These are phyloP conservation scores for Leucoraja erinaceus DNA, from an alignment of 2,113 vertebrate species.

Conservation along the genomic window DNA sequence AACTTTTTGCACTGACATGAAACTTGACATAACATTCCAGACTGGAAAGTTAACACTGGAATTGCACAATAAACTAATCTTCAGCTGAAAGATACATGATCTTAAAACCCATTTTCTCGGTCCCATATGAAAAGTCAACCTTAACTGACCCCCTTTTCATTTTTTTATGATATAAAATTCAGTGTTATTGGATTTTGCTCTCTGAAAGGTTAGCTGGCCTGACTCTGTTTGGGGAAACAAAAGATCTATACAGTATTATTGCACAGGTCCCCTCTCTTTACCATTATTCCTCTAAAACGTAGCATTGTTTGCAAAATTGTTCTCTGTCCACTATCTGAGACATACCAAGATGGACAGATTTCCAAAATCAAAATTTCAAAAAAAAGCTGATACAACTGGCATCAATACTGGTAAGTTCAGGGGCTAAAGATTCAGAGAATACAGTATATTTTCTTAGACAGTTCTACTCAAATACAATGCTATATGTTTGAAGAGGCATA, in stretches of 20 bases:
- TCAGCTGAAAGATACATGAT: background rate
- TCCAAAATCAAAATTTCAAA: background rate
- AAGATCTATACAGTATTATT: background rate
- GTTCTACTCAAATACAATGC: conserved; percentile 31
- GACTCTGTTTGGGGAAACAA: background rate
- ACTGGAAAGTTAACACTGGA: background rate
- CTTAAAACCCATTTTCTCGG: too few relatives aligned
- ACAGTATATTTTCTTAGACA: conserved; percentile 18
- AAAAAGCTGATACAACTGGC: background rate
- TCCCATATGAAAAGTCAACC: background rate
- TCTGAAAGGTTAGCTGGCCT: background rate
- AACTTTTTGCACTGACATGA: background rate
- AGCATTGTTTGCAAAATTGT: conserved; percentile 26
- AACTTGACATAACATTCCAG: background rate
- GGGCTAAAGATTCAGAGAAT: conserved; percentile 20
- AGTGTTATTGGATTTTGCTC: background rate
- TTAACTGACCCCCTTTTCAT: background rate
- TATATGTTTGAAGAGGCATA: conserved; percentile 28
- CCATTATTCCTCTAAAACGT: background rate
- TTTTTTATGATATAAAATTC: background rate
- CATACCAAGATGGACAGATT: background rate
- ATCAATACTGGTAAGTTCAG: conserved; percentile 24
- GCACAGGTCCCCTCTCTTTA: background rate
- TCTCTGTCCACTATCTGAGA: background rate
- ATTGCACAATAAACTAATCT: background rate